Conservation (phyloP, 1,140 invertebrate species). For the Mya arenaria region DNA sequence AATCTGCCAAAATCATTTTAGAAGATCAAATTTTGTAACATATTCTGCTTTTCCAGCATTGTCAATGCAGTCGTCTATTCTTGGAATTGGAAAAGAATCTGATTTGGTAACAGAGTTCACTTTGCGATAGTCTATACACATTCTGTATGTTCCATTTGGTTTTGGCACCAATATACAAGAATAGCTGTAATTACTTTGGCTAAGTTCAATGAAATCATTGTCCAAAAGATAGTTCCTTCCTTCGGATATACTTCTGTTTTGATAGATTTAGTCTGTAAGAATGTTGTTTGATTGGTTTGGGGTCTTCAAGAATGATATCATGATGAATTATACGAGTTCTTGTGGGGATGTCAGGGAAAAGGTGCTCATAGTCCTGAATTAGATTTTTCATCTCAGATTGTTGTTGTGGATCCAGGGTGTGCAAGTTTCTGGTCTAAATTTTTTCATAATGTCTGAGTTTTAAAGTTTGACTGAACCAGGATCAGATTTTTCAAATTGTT, state of each 20-base stretch:
- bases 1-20: slow-evolving; percentile 54
- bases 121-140: slow-evolving; percentile 52
- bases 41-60: slow-evolving; percentile 35
- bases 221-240: slow-evolving; percentile 70
- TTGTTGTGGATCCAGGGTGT: not conserved
- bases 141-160: slow-evolving; percentile 40
- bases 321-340: not conserved
- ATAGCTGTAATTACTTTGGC: slow-evolving; percentile 44
- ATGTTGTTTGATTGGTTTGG: slow-evolving; percentile 37
- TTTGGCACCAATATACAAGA: slow-evolving; percentile 58
- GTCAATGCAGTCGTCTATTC: slow-evolving; percentile 52
- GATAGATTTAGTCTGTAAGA: slow-evolving; percentile 53
- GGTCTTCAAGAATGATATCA: slow-evolving; percentile 39
- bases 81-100: slow-evolving; percentile 38
- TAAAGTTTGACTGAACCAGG: not conserved
- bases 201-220: slow-evolving; percentile 56
- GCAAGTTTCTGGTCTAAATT: not conserved
- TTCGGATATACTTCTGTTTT: slow-evolving; percentile 78
- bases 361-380: not conserved
- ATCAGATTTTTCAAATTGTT: not conserved
- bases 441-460: slow-evolving; percentile 2
- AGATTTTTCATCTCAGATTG: not conserved
- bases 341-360: slow-evolving; percentile 27
- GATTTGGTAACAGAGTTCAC: slow-evolving; percentile 51
- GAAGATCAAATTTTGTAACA: slow-evolving; percentile 56